Percentiles rank a stretch among this genome's conserved stretches.
Evolutionary conservation across 2,113 vertebrate species (phyloP).

Genomic region (Sylvilagus bachmani): DNA sequence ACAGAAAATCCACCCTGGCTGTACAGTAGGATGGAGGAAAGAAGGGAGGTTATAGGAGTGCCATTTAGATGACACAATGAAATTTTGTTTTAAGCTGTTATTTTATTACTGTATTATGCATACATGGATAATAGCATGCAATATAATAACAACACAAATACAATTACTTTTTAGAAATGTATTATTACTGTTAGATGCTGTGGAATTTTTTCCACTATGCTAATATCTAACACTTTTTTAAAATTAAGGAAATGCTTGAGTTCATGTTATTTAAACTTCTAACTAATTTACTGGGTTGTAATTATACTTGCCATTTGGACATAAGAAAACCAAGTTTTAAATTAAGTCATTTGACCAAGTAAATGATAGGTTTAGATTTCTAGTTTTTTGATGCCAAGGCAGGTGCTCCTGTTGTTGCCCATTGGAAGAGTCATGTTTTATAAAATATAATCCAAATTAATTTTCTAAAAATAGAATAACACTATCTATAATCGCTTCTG

Average conservation of each 20-base stretch:
- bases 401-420: background rate
- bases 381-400: background rate
- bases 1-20: background rate
- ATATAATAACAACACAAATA: background rate
- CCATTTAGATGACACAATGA: background rate
- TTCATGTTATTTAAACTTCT: background rate
- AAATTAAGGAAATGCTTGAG: background rate
- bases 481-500: background rate
- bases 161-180: background rate
- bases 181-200: background rate
- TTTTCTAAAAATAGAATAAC: background rate
- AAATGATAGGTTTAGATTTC: conserved; percentile 15
- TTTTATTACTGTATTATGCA: background rate
- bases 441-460: background rate
- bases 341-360: background rate
- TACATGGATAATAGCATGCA: background rate
- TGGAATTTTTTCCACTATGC: background rate
- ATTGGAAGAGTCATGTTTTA: background rate
- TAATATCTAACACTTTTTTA: background rate
- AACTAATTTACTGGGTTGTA: background rate
- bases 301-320: background rate
- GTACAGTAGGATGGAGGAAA: background rate
- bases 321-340: background rate
- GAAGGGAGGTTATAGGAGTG: background rate
- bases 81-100: background rate